phyloP scores from a whole-genome alignment of 2,113 vertebrate genomes.

The Crotalus viridis region DNA sequence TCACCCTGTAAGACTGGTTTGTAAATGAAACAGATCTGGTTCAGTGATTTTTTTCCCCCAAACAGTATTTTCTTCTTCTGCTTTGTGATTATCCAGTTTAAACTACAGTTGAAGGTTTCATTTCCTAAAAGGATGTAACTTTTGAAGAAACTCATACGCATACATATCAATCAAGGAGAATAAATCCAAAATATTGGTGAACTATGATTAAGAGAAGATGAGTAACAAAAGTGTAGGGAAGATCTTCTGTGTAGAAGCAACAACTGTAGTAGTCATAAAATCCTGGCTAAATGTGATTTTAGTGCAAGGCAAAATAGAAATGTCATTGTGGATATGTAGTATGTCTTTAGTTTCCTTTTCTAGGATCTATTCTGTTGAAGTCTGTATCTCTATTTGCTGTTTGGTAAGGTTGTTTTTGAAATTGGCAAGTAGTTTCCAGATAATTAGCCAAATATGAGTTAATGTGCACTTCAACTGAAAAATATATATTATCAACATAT shows the following conservation, averaged over 20 bases:
- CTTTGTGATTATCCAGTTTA: accelerated
- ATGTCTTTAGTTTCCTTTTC: not conserved
- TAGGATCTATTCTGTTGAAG: not conserved
- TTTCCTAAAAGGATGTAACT: not conserved
- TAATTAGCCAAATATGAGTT: not conserved
- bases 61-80: not conserved
- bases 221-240: not conserved
- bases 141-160: not conserved
- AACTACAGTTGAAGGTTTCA: not conserved
- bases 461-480: not conserved
- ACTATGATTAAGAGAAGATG: accelerated
- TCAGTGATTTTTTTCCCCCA: accelerated
- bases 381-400: accelerated
- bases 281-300: conserved; percentile 43
- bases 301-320: conserved; percentile 32
- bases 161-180: not conserved
- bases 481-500: not conserved
- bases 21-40: not conserved
- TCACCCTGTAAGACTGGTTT: not conserved
- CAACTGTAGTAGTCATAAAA: not conserved
- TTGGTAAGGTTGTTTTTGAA: not conserved
- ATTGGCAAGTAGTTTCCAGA: not conserved
- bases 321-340: conserved; percentile 49
- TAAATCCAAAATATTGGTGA: not conserved
- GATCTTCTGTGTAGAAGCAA: not conserved